These are phyloP conservation scores for Gymnothorax reevesii DNA, from an alignment of 2,797 vertebrate species.

Conservation along the genomic window DNA sequence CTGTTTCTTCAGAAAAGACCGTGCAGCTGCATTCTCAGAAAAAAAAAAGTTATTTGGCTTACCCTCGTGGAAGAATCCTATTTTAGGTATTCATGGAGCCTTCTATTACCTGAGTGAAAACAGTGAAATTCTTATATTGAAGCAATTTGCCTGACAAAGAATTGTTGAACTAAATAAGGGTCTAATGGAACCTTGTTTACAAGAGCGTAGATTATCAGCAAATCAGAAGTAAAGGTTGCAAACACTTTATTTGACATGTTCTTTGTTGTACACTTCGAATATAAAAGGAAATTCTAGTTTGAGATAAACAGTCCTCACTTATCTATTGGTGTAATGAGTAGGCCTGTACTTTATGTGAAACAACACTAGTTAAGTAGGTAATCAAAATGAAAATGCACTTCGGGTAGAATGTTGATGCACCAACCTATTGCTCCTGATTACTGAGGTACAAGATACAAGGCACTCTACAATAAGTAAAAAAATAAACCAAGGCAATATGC, in stretches of 20 bases:
- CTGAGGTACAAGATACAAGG: not conserved
- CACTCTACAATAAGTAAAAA: not conserved
- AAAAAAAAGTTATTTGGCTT: too few species aligned
- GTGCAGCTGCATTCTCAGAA: too few species aligned
- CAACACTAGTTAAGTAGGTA: not conserved
- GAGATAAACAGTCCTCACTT: not conserved
- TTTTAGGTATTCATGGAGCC: too few species aligned
- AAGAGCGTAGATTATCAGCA: too few species aligned
- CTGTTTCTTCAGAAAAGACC: not conserved
- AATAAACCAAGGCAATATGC: not conserved
- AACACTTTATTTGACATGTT: not conserved
- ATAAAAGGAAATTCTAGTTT: not conserved
- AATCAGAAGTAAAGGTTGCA: not conserved
- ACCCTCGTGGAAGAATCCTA: too few species aligned
- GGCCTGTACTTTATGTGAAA: not conserved
- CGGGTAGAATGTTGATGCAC: not conserved
- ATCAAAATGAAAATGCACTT: not conserved
- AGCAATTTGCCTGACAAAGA: too few species aligned
- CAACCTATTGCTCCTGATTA: not conserved
- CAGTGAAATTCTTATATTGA: too few species aligned
- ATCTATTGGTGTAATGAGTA: not conserved
- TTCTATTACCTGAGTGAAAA: too few species aligned
- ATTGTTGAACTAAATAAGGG: too few species aligned
- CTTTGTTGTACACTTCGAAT: not conserved
- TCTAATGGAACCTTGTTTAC: too few species aligned